phyloP scores from a whole-genome alignment of 2,797 vertebrate species.

The Ataeniobius toweri region DNA sequence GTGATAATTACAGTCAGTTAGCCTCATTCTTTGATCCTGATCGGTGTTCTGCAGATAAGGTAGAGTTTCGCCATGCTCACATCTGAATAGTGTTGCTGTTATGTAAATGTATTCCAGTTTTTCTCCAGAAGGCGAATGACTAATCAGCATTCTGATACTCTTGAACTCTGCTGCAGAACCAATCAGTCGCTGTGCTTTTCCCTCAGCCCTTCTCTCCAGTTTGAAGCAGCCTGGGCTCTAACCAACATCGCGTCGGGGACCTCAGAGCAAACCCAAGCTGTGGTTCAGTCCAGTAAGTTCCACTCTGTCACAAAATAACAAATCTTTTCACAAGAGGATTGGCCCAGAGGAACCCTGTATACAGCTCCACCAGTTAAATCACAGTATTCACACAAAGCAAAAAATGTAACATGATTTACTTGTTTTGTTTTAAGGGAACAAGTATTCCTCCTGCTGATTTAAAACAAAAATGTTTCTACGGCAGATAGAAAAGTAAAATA shows the following conservation, averaged over 20 bases:
- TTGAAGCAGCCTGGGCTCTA: slow-evolving; percentile 98
- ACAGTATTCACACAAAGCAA: neutral
- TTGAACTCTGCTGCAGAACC: slow-evolving; percentile 3
- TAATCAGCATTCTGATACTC: slow-evolving; percentile 30
- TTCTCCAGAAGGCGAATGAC: slow-evolving; percentile 39
- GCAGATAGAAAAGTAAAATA: too few species aligned
- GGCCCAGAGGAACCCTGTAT: neutral
- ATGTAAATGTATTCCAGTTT: slow-evolving; percentile 59
- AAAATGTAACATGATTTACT: too few species aligned
- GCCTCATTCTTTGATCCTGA: slow-evolving; percentile 4
- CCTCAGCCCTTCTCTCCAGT: slow-evolving; percentile 95
- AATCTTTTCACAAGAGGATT: neutral
- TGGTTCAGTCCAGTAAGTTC: slow-evolving; percentile 97
- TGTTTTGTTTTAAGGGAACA: too few species aligned
- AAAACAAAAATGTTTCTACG: too few species aligned
- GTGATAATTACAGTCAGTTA: slow-evolving; percentile 25
- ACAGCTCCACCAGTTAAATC: neutral
- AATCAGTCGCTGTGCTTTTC: slow-evolving; percentile 6
- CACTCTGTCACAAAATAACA: neutral
- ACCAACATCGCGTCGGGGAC: slow-evolving; percentile 99
- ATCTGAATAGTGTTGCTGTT: slow-evolving; percentile 40
- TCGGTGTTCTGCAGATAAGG: slow-evolving; percentile 45
- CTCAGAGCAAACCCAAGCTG: slow-evolving; percentile 98
- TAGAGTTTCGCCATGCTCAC: slow-evolving; percentile 22
- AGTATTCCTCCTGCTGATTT: too few species aligned